Percentiles rank a stretch among this genome's conserved stretches.
These are phyloP conservation scores for Peucedramus taeniatus DNA, from an alignment of 2,113 vertebrate genomes.

Conservation along the genomic window DNA sequence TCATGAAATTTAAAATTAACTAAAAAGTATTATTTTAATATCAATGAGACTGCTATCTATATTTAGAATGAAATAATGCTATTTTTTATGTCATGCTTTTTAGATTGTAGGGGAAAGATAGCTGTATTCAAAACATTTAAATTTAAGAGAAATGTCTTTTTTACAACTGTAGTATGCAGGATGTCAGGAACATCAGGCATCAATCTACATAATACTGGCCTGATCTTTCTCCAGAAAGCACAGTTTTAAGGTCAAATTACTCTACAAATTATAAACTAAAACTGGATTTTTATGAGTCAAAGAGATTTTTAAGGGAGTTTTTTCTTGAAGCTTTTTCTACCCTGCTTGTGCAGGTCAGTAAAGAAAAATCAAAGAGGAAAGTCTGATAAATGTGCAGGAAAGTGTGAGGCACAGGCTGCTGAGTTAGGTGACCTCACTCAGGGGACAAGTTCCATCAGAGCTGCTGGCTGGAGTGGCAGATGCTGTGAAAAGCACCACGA, in stretches of 20 bases:
- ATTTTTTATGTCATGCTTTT: not conserved
- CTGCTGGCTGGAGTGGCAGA: not conserved
- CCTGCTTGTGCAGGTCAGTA: not conserved
- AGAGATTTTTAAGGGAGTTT: accelerated
- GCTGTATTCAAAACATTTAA: not conserved
- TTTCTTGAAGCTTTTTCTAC: not conserved
- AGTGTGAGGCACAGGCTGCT: not conserved
- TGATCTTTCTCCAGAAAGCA: not conserved
- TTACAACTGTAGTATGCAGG: not conserved
- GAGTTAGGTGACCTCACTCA: too few relatives aligned
- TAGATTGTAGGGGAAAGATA: not conserved
- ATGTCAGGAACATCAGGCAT: not conserved
- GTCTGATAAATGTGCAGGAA: not conserved
- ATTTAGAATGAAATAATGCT: not conserved
- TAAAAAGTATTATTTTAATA: not conserved
- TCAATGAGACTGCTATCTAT: too few relatives aligned
- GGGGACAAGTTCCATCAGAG: not conserved
- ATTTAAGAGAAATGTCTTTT: not conserved
- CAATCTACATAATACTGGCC: not conserved
- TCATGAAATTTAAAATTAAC: not conserved
- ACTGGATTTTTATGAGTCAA: not conserved
- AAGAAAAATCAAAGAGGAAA: too few relatives aligned
- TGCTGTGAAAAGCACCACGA: not conserved
- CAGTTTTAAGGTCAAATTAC: not conserved
- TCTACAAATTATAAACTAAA: not conserved